A percentile compares a stretch with the other conserved stretches of the same genome.
These are phyloP conservation scores for Morelia viridis DNA, from an alignment of 2,797 vertebrate genomes.

Conservation along the genomic window DNA sequence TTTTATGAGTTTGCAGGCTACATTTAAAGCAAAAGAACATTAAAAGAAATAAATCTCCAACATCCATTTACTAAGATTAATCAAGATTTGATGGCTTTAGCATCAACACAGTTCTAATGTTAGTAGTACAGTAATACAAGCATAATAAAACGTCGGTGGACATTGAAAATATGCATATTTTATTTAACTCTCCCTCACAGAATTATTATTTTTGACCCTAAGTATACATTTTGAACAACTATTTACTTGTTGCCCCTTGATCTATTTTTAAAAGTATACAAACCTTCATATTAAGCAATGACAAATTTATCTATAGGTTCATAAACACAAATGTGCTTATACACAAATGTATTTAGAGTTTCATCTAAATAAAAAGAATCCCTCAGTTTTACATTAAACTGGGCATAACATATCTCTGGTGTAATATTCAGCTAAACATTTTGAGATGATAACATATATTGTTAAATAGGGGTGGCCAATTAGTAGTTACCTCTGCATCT, in stretches of 20 bases:
- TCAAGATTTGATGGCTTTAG: not conserved
- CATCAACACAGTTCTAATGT: not conserved
- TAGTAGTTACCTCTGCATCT: not conserved
- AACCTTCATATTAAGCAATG: too few species aligned
- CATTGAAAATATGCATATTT: not conserved
- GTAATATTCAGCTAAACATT: not conserved
- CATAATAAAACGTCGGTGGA: not conserved
- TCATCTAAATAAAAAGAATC: not conserved
- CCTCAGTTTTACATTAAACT: not conserved
- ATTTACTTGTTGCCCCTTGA: too few species aligned
- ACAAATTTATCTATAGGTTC: too few species aligned
- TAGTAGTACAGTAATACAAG: not conserved
- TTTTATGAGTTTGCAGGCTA: slow-evolving; percentile 3
- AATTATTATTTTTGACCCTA: too few species aligned
- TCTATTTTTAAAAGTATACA: too few species aligned
- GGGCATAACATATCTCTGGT: not conserved
- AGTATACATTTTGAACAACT: too few species aligned
- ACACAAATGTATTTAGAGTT: too few species aligned
- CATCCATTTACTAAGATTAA: not conserved
- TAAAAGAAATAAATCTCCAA: slow-evolving; percentile 23
- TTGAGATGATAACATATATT: not conserved
- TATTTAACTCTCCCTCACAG: too few species aligned
- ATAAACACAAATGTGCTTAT: not conserved
- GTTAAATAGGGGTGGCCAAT: not conserved
- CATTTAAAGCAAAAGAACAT: not conserved